Conservation (phyloP, 2,888 invertebrate species). For the Endomychus coccineus region DNA sequence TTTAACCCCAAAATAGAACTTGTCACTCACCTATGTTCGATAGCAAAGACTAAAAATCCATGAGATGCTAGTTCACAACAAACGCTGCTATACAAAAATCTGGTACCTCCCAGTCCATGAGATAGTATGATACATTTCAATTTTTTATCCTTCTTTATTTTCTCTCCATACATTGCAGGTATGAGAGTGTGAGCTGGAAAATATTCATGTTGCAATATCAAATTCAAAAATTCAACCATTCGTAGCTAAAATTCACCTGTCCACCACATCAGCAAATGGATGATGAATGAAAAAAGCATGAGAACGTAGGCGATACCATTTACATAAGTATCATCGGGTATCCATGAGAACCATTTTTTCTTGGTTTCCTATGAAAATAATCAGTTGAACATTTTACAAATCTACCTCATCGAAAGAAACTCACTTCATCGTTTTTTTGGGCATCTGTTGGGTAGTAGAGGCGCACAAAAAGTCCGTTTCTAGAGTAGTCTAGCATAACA, state of each 20-base stretch:
- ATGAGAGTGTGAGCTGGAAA: constrained; percentile 44
- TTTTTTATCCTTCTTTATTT: constrained; percentile 36
- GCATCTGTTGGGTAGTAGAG: constrained; percentile 52
- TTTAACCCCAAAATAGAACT: no score
- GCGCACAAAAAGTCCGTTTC: constrained; percentile 49
- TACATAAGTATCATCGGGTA: constrained; percentile 49
- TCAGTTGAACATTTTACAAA: background rate
- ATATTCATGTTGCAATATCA: no score
- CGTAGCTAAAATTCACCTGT: constrained; percentile 29
- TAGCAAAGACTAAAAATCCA: constrained; percentile 57
- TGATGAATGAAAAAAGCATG: constrained; percentile 36
- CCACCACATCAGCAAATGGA: constrained; percentile 37
- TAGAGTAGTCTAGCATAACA: constrained; percentile 49
- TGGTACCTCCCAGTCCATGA: constrained; percentile 56
- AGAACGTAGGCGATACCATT: constrained; percentile 46
- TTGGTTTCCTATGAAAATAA: constrained; percentile 15
- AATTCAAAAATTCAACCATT: no score
- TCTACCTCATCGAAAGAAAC: constrained; percentile 9
- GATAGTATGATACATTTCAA: constrained; percentile 56
- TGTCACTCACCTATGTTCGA: constrained; percentile 53
- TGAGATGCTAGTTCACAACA: constrained; percentile 57
- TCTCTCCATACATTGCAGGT: constrained; percentile 48
- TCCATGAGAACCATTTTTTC: constrained; percentile 50
- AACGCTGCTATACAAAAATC: constrained; percentile 54
- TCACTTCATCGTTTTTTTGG: constrained; percentile 41